phyloP scores from a whole-genome alignment of 2,797 vertebrate species.

The Sitta carolinensis region DNA sequence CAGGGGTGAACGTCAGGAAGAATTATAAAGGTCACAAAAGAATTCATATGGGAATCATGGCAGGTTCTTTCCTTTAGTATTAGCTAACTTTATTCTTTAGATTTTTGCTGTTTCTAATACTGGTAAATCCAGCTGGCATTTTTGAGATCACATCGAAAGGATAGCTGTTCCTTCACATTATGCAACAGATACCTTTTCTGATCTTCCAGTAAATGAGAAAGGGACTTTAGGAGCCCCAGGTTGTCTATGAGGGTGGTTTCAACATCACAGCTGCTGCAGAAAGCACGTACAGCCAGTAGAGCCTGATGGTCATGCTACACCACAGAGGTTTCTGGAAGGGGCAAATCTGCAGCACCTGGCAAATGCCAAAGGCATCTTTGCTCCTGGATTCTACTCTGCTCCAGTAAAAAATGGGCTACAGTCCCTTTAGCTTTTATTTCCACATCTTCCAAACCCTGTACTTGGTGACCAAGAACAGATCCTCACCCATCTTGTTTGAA shows the following conservation, averaged over 20 bases:
- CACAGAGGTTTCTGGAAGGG: neutral
- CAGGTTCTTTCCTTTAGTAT: neutral
- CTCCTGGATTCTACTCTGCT: neutral
- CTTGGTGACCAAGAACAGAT: neutral
- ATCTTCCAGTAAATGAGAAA: neutral
- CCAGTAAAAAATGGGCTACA: neutral
- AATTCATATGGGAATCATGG: neutral
- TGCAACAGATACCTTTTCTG: neutral
- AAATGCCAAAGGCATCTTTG: neutral
- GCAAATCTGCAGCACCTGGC: neutral
- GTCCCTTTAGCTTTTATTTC: neutral
- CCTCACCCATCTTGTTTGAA: neutral
- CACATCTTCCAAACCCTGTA: neutral
- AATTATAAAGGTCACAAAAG: neutral
- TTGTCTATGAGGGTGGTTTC: neutral
- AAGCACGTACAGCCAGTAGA: rapidly evolving
- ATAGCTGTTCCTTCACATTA: neutral
- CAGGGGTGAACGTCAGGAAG: neutral
- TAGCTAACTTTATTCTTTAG: neutral
- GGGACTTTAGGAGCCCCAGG: neutral
- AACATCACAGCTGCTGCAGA: neutral
- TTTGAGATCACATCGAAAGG: neutral
- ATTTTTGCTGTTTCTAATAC: neutral
- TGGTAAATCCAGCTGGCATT: neutral
- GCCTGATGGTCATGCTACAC: neutral